Conservation (phyloP, 92 coral and sea anemone genomes). For the Meandrina meandrites region DNA sequence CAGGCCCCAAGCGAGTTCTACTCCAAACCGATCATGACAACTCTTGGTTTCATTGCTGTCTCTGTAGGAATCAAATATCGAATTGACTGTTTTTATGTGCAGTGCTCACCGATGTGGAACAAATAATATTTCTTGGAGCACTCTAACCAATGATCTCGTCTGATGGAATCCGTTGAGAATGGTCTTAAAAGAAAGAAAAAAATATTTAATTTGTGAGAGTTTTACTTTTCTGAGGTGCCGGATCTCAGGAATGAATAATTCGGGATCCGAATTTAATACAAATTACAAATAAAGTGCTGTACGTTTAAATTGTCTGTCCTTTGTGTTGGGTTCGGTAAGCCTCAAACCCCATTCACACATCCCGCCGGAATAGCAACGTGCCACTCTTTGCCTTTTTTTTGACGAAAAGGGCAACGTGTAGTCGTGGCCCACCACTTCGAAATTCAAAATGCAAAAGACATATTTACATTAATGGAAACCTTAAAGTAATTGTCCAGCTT, state of each 20-base stretch:
- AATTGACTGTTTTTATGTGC: not conserved
- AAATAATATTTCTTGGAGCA: not conserved
- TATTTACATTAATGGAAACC: too few species aligned
- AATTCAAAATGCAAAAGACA: too few species aligned
- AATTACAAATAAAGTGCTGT: not conserved
- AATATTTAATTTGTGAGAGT: not conserved
- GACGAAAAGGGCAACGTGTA: too few species aligned
- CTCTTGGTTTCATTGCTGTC: not conserved
- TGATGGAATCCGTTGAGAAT: not conserved
- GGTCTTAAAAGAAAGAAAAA: not conserved
- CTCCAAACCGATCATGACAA: conserved; percentile 19
- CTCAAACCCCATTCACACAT: too few species aligned
- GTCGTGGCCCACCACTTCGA: too few species aligned
- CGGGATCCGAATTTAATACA: not conserved
- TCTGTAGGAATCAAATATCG: not conserved
- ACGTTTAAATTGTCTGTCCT: not conserved
- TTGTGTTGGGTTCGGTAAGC: not conserved
- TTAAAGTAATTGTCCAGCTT: too few species aligned
- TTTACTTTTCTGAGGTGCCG: not conserved
- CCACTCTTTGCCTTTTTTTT: too few species aligned
- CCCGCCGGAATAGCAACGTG: too few species aligned
- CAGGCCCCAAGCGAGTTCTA: conserved; percentile 35
- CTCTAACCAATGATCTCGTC: not conserved
- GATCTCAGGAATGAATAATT: not conserved
- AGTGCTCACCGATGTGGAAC: conserved; percentile 5